Base-by-base conservation (phyloP, 1,140 invertebrate genomes). In the Conopomorpha cramerella region DNA sequence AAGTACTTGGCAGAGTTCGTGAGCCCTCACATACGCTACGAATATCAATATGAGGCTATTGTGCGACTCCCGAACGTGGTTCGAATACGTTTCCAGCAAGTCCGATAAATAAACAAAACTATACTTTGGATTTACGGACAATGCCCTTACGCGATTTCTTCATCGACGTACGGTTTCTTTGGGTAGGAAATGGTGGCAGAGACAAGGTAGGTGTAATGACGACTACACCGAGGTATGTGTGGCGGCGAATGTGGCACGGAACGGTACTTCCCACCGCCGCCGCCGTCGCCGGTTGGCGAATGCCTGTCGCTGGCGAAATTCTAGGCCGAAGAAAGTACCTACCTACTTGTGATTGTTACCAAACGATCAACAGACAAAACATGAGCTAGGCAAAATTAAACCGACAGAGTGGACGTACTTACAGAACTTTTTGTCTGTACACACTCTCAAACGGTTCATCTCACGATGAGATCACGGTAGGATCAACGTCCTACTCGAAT, bases 31-130 rank as follows among this genome's bases (percentile, higher is more conserved):
- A n/a, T n/a, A n/a, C 39, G 43, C 29, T 43, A 49, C 49, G 64
- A 63, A 73, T 68, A 61, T 51, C 51, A 56, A 50, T 45, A 58
- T 55, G 49, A 57, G 62, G 59, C 46, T 51, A 50, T 67, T 67
- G 66, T 68, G 63, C 64, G 65, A 71, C 71, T 67, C 50, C 53
- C 43, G 54, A 50, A 70, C 70, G 70, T 70, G 70, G 38, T 63
- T 57, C 51, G 65, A 70, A 74, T 74, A 53, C 46, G 38, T 49
- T 55, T 55, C 38, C 49, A 46, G 36, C 31, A 39, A 52, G 60
- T 43, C 52, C 46, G 45, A 38, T 48, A 52, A 49, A 55, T 62
- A 63, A 60, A 65, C 52, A 64, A 65, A 57, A 51, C 51, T 50
- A 26, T 38, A 45, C 41, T 41, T 53, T 55, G 55, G 50, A 46